Conservation (phyloP, 1,140 invertebrate species). For the Odontomachus brunneus region DNA sequence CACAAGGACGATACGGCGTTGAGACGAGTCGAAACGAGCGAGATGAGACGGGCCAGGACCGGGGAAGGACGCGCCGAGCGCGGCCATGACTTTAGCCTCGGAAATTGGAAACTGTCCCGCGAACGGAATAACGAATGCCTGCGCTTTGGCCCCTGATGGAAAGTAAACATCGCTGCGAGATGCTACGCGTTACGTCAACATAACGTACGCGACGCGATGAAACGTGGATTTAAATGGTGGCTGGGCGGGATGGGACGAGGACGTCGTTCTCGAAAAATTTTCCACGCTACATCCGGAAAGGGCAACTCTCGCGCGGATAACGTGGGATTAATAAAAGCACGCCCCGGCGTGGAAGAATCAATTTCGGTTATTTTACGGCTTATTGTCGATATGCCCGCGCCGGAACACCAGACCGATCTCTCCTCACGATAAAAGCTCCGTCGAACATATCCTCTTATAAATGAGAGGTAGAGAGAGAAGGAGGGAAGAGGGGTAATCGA, state of each 20-base stretch:
- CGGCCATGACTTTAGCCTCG: conserved; percentile 61
- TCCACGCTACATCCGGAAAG: background rate
- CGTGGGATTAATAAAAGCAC: background rate
- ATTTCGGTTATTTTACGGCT: background rate
- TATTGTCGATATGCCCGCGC: background rate
- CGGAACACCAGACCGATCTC: background rate
- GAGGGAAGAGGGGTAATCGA: too few relatives aligned
- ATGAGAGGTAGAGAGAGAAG: too few relatives aligned
- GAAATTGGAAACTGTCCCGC: conserved; percentile 73
- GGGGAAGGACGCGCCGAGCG: conserved; percentile 35
- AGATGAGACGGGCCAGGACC: too few relatives aligned
- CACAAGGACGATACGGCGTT: background rate
- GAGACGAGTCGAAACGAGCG: conserved; percentile 26
- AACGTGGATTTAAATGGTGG: conserved; percentile 35
- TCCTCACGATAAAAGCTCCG: conserved; percentile 6
- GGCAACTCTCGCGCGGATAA: conserved; percentile 11
- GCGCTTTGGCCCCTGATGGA: conserved; percentile 55
- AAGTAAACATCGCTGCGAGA: conserved; percentile 64
- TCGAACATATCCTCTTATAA: background rate
- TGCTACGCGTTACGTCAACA: conserved; percentile 52
- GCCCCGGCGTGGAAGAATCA: background rate
- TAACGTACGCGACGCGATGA: conserved; percentile 11
- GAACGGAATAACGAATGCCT: conserved; percentile 72
- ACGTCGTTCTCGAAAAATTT: conserved; percentile 34
- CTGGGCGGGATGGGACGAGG: background rate